phyloP scores from a whole-genome alignment of 2,888 invertebrate genomes.

The Nipponacmea schrenckii region DNA sequence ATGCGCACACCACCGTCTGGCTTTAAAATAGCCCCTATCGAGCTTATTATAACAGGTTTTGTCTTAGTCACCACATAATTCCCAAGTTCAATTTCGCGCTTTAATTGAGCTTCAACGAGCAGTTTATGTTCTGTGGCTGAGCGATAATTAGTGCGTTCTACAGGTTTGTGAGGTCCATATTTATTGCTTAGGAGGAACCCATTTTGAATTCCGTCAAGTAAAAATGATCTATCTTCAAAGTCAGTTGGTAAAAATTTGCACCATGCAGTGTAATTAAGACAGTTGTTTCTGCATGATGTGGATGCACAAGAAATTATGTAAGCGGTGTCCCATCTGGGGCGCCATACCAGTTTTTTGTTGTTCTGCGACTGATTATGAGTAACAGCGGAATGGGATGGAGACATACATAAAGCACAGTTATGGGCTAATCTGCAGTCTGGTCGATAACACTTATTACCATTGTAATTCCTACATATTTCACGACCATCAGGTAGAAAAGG shows the following conservation, averaged over 20 bases:
- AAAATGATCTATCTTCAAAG: background rate
- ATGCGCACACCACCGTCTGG: background rate
- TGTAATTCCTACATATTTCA: background rate
- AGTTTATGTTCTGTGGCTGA: background rate
- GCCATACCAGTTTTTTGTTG: too few relatives aligned
- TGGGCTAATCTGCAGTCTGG: background rate
- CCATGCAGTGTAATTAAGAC: background rate
- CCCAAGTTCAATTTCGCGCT: background rate
- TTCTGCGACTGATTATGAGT: background rate
- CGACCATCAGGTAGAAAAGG: conserved; percentile 9
- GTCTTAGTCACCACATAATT: background rate
- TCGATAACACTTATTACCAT: background rate
- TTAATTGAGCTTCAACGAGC: background rate
- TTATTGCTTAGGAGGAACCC: too few relatives aligned
- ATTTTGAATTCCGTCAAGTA: background rate
- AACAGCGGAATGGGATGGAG: background rate
- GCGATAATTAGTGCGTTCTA: background rate
- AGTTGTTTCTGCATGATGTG: too few relatives aligned
- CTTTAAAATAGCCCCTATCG: conserved; percentile 3
- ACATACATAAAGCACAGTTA: background rate
- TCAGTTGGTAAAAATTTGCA: background rate
- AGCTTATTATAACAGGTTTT: background rate
- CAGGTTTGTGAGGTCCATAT: background rate
- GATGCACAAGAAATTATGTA: too few relatives aligned
- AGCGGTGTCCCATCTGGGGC: too few relatives aligned